These are phyloP conservation scores for Rosalia funebris DNA, from an alignment of 2,888 invertebrate species.

Conservation along the genomic window DNA sequence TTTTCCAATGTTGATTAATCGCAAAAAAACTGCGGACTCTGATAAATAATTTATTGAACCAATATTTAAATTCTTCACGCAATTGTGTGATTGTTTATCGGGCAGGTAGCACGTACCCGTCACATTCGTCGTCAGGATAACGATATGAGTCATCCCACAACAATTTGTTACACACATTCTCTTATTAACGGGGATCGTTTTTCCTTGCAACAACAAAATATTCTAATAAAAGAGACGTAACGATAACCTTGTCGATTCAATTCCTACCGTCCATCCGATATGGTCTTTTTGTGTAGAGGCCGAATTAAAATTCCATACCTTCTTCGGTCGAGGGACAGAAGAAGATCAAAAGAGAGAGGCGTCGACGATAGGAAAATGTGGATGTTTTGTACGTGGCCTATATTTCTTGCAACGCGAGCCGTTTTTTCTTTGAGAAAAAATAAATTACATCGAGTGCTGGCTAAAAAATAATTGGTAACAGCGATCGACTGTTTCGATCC, in stretches of 20 bases:
- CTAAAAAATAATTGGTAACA: no score
- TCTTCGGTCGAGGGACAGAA: neutral
- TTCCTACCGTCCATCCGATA: neutral
- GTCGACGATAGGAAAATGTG: neutral
- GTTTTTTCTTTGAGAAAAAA: no score
- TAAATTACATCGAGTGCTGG: no score
- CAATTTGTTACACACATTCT: neutral
- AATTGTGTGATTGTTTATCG: constrained; percentile 2
- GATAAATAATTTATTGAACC: no score
- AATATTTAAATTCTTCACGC: no score
- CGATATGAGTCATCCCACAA: constrained; percentile 3
- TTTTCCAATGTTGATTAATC: no score
- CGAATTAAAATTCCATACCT: neutral
- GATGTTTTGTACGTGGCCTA: neutral
- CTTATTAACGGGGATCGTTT: neutral
- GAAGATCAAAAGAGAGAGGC: constrained; percentile 6
- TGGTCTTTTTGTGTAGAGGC: neutral
- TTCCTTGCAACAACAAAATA: neutral
- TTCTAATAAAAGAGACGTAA: neutral
- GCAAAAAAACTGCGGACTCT: no score
- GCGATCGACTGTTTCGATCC: no score
- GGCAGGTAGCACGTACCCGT: constrained; percentile 5
- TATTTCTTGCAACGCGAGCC: neutral
- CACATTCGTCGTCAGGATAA: constrained; percentile 2
- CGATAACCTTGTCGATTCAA: neutral